phyloP scores from a whole-genome alignment of 2,797 vertebrate genomes.

The Brachyalestes nurse region DNA sequence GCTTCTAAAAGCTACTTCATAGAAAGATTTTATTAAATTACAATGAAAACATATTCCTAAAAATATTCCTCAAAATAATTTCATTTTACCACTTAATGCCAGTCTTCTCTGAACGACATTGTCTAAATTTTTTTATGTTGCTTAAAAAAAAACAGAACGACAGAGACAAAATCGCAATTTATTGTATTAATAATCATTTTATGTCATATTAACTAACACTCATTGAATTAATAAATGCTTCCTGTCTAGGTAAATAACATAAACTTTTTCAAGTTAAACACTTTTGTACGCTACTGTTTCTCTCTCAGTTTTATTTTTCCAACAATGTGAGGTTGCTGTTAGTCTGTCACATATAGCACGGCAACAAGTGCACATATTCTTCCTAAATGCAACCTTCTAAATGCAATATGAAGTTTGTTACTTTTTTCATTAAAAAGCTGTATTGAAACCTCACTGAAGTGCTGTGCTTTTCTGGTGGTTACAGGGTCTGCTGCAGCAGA shows the following conservation, averaged over 20 bases:
- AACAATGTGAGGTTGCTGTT: conserved; percentile 18
- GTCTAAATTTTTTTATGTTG: too few relatives aligned
- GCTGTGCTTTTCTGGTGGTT: neutral
- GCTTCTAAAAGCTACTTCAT: too few relatives aligned
- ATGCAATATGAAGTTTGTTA: neutral
- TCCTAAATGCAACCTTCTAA: neutral
- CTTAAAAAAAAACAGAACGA: too few relatives aligned
- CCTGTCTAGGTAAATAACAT: neutral
- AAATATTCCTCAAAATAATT: too few relatives aligned
- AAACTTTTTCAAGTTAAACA: neutral
- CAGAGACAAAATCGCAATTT: neutral
- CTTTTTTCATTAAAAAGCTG: neutral
- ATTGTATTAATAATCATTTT: neutral
- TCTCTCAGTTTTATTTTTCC: conserved; percentile 8
- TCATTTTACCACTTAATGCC: too few relatives aligned
- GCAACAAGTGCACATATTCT: conserved; percentile 17
- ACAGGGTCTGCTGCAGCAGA: conserved; percentile 84
- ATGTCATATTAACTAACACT: too few relatives aligned
- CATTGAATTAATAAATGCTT: neutral
- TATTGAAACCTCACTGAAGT: neutral
- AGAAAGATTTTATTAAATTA: too few relatives aligned
- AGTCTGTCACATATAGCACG: conserved; percentile 20
- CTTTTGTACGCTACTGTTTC: neutral
- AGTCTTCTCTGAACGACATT: too few relatives aligned
- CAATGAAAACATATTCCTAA: too few relatives aligned